Base-by-base conservation (phyloP, 1,140 invertebrate genomes). In the Lutraria rhynchaena region DNA sequence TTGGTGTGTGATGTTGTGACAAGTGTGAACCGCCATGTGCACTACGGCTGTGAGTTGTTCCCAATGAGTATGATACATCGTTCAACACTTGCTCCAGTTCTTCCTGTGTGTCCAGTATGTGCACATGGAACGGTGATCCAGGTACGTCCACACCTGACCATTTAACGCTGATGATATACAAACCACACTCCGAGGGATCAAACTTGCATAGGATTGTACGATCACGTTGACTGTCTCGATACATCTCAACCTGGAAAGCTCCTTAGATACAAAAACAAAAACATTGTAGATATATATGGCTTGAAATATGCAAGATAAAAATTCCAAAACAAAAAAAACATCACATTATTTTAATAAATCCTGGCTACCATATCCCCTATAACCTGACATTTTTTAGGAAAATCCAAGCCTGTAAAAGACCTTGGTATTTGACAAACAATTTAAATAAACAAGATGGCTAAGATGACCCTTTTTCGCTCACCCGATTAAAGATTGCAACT, bases 171-270 rank as follows among this genome's bases (percentile, higher is more conserved):
- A 99, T 97, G 69, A 98, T 94, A 92, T 99, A 99, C 92, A 99
- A 98, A 9, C 99, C 99, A 15, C 98, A 98, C 92, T 99, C 98
- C 22, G 98, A 98, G 60, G 99, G 99, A 92, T 99, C 98, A 85
- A 94, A 96, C 92, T 98, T 98, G 94, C 99, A 99, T 33, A 99
- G 93, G 90, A 99, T 99, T 35, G 98, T 99, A 60, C 99, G 94
- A 91, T 99, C 99, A 91, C 99, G 99, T 93, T 99, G 97, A 87
- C 96, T 98, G 93, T 99, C 99, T n/a, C 99, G 93, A 91, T 99
- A 98, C 99, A 99, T 99, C 93, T 99, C 98, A 1, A 99, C 99
- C 85, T 98, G 95, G 93, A 99, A 99, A 13, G 98, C 98, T 67
- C 98, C 95, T 95, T 82, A n/a, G n/a, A n/a, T n/a, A n/a, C n/a